Conservation (phyloP, 2,888 invertebrate species). For the Rhodophaea formosa region DNA sequence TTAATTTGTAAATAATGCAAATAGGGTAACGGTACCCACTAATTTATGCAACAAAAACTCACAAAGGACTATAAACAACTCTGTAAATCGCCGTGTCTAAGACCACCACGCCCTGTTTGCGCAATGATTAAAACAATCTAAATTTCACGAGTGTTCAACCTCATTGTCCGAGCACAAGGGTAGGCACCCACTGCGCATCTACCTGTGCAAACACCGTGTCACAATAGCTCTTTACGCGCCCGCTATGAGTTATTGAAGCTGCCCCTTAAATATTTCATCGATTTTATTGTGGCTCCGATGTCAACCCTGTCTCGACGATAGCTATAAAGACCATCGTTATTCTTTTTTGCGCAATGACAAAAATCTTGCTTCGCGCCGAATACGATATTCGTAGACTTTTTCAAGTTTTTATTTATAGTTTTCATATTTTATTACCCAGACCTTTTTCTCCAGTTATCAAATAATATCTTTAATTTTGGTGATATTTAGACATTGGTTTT, state of each 20-base stretch:
- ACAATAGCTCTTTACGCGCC: conserved; percentile 56
- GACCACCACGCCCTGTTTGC: conserved; percentile 31
- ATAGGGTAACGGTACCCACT: conserved; percentile 4
- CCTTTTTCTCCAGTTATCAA: not conserved
- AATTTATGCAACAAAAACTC: conserved; percentile 18
- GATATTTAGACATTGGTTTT: too few relatives aligned
- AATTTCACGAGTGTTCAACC: conserved; percentile 37
- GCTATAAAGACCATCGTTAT: conserved; percentile 65
- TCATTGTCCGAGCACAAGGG: conserved; percentile 36
- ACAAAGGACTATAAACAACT: conserved; percentile 10
- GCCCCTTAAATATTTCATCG: conserved; percentile 78
- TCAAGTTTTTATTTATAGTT: not conserved
- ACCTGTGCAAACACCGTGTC: conserved; percentile 63
- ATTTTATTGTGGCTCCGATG: conserved; percentile 81
- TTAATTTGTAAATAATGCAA: conserved; percentile 1
- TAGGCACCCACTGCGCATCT: conserved; percentile 55
- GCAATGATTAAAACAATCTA: conserved; percentile 41
- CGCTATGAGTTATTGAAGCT: conserved; percentile 66
- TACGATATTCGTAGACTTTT: conserved; percentile 20
- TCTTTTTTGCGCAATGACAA: conserved; percentile 59
- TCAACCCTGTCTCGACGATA: conserved; percentile 74
- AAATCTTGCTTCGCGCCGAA: conserved; percentile 55
- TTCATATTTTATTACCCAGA: not conserved
- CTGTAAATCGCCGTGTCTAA: not conserved
- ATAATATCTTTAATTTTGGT: too few relatives aligned